Evolutionary conservation across 2,113 vertebrate genomes (phyloP), one percentile per base, ranked within the genome.

Genomic region (Mandrillus leucophaeus): DNA sequence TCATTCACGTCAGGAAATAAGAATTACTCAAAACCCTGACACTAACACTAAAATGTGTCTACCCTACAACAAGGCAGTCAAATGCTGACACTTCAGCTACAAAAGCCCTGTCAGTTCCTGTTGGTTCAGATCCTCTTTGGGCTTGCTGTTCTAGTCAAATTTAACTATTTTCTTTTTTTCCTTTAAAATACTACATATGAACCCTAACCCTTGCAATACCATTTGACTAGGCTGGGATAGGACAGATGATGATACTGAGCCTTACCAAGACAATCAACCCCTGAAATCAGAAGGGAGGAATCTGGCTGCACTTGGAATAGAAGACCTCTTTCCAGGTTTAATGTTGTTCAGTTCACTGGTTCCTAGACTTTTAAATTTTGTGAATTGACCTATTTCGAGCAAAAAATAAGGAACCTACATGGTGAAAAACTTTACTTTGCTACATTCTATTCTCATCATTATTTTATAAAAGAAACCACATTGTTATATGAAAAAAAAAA

Each of bases 21-120:
- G 84, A 92, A 86, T 94, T 95, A 68, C 84, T 88, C 70, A 97
- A 88, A 97, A 81, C 18, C 76, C 96, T 97, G 75, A 85, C 14
- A 13, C 32, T 92, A 73, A 96, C 95, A 98, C 17, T 75, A 76
- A 96, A 96, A 90, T 90, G 70, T 97, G 84, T 93, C 88, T 91
- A 30, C 68, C 55, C 59, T 25, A 80, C 64, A 88, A 87, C 43
- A 52, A 95, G 64, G 25, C 48, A 22, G 76, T 48, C 64, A 94
- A 93, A 78, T 97, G 95, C 96, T 97, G 97, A 98, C 93, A 72
- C 95, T 85, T 94, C 30, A 52, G 8, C 57, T 88, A 12, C 38
- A 79, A 64, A 86, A 66, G 61, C 76, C 59, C 38, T 59, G 85
- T 95, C 95, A 97, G 90, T 97, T 97, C 95, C 95, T 97, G 85